These are phyloP conservation scores for Dermatemys mawii DNA, from an alignment of 2,113 vertebrate genomes.

Conservation along the genomic window DNA sequence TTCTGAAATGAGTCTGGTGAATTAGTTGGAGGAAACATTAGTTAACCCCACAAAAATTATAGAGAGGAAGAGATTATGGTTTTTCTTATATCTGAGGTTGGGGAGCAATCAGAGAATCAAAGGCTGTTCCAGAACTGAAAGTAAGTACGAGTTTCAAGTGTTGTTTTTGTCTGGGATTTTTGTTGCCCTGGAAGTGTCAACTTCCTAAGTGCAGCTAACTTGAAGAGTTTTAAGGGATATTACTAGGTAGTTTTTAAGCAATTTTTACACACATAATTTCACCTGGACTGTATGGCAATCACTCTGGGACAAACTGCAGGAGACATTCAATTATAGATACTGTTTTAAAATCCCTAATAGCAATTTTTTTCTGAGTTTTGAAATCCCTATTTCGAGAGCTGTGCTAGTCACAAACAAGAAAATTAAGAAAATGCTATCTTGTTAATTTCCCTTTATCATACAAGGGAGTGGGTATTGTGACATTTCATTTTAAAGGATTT, in stretches of 20 bases:
- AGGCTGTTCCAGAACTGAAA: background rate
- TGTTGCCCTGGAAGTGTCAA: background rate
- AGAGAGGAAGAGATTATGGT: background rate
- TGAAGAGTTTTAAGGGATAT: background rate
- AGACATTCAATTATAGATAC: background rate
- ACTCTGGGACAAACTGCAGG: background rate
- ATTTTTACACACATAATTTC: background rate
- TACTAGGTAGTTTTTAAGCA: background rate
- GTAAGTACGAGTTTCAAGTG: background rate
- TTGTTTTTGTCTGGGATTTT: background rate
- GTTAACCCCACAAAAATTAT: fast-evolving
- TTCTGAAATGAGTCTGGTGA: background rate
- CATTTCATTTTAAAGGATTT: background rate
- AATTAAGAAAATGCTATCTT: background rate
- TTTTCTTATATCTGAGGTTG: background rate
- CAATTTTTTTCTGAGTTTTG: background rate
- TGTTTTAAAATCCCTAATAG: background rate
- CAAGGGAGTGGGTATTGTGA: background rate
- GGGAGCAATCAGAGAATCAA: background rate
- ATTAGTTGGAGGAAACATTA: background rate
- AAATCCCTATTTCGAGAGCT: background rate
- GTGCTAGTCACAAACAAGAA: background rate
- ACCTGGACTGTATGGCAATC: background rate
- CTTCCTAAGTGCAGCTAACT: background rate
- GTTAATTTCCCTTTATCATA: background rate